phyloP scores from a whole-genome alignment of 2,888 invertebrate genomes.

The Melangyna quadrimaculata region DNA sequence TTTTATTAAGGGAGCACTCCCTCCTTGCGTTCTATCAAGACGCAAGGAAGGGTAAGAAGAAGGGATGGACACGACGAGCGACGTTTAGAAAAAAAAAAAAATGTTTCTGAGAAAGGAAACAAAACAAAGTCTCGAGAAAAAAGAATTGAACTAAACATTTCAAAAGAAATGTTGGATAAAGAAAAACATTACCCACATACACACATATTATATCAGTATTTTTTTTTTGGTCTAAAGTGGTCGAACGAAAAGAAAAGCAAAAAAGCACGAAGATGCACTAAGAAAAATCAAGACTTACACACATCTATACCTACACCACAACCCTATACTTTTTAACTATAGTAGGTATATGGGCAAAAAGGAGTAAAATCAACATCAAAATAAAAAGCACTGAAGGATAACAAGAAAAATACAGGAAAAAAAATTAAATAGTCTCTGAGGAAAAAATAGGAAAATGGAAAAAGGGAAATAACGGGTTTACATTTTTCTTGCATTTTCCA shows the following conservation, averaged over 20 bases:
- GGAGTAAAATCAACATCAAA: slow-evolving; percentile 60
- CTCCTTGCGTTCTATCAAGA: background rate
- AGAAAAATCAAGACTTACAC: slow-evolving; percentile 53
- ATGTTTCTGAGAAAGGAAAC: slow-evolving; percentile 52
- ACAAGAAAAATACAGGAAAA: slow-evolving; percentile 34
- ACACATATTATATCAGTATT: slow-evolving; percentile 40
- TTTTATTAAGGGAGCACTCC: background rate
- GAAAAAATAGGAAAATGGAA: slow-evolving; percentile 51
- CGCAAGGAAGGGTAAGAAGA: too few species aligned
- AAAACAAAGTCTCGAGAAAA: slow-evolving; percentile 51
- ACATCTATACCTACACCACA: slow-evolving; percentile 3
- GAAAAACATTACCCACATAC: slow-evolving; percentile 71
- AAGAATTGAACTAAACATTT: slow-evolving; percentile 58
- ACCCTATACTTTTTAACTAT: slow-evolving; percentile 14
- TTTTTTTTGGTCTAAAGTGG: slow-evolving; percentile 16
- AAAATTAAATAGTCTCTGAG: slow-evolving; percentile 43
- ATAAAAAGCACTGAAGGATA: slow-evolving; percentile 66
- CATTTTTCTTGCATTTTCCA: slow-evolving; percentile 71
- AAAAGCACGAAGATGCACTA: slow-evolving; percentile 32
- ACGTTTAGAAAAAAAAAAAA: slow-evolving; percentile 5
- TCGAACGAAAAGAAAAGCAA: background rate
- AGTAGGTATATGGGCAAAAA: too few species aligned
- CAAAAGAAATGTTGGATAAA: slow-evolving; percentile 69
- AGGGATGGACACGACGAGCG: slow-evolving; percentile 7
- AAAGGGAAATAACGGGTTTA: slow-evolving; percentile 68